phyloP scores from a whole-genome alignment of 2,888 invertebrate genomes.

The Arctia plantaginis region DNA sequence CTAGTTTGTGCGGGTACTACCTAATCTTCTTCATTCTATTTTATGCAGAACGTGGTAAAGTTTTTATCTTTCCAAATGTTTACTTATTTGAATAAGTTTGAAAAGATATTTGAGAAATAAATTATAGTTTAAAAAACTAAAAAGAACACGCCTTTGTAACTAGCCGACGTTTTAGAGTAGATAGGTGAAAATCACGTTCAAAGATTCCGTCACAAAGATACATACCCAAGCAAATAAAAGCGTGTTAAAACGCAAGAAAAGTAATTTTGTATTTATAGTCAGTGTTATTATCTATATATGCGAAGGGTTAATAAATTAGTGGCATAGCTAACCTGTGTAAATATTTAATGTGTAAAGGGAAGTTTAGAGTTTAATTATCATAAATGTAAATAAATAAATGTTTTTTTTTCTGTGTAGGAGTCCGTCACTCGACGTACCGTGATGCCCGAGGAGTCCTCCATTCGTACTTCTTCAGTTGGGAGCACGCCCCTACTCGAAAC shows the following conservation, averaged over 20 bases:
- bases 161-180: no score
- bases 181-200: no score
- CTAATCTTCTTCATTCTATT: background rate
- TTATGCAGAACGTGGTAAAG: background rate
- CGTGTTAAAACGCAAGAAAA: no score
- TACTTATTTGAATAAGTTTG: no score
- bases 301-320: background rate
- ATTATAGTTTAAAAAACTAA: no score
- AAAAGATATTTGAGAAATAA: no score
- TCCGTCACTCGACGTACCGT: slow-evolving; percentile 94
- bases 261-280: no score
- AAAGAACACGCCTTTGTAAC: no score
- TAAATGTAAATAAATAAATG: background rate
- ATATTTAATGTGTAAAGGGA: background rate
- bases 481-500: slow-evolving; percentile 92
- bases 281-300: no score
- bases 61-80: background rate
- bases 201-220: no score
- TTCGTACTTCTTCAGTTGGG: slow-evolving; percentile 98
- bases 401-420: slow-evolving; percentile 85
- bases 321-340: background rate
- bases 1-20: slow-evolving; percentile 52
- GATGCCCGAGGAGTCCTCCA: slow-evolving; percentile 95
- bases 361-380: background rate
- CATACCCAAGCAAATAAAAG: no score